Evolutionary conservation across 2,888 invertebrate genomes (phyloP), one percentile per base, ranked within the genome.

Genomic region (Prionchulus punctatus): DNA sequence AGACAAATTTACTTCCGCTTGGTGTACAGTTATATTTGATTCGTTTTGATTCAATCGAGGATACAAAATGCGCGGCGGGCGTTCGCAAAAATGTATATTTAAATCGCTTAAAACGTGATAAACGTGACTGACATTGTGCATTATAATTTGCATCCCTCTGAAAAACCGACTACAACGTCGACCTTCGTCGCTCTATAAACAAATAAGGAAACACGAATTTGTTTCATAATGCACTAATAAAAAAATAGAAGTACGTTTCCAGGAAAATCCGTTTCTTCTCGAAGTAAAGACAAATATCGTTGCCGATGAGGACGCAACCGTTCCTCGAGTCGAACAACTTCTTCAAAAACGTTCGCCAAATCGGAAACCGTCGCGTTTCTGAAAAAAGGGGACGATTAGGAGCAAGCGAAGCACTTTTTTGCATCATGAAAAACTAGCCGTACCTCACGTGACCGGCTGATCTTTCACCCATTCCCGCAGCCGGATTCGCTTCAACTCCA

Each of bases 71-170:
- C 86, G 76, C 0, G 85, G 85, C 2, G 83, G 79, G 2, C 79
- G 75, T 62, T 79, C 78, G 30, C 79, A 76, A 60, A 84, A 78
- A 66, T 85, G 80, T 50, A 85, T 78, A 71, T 82, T 82, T 51
- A 91, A 79, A 70, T 92, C 91, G 66, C 89, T 89, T 50, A 88
- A 76, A 1, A 85, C 82, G 69, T 92, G 92, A 72, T 85, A 86
- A 1, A 85, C 84, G 68, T 92, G 92, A 1, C 87, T 81, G 64
- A 91, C 76, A 62, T 81, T 83, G 70, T 92, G 92, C 67, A 89
- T 76, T 27, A 84, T 79, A 70, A 86, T 85, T 0, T 85, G 82
- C 0, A 86, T 82, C 54, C 82, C 76, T 66, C 84, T 82, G 60
- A 83, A 81, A 43, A 82, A 74, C 18, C 80, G 78, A 70, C 2